Evolutionary conservation across 2,797 vertebrate species (phyloP).

Genomic region (Chiloscyllium punctatum): DNA sequence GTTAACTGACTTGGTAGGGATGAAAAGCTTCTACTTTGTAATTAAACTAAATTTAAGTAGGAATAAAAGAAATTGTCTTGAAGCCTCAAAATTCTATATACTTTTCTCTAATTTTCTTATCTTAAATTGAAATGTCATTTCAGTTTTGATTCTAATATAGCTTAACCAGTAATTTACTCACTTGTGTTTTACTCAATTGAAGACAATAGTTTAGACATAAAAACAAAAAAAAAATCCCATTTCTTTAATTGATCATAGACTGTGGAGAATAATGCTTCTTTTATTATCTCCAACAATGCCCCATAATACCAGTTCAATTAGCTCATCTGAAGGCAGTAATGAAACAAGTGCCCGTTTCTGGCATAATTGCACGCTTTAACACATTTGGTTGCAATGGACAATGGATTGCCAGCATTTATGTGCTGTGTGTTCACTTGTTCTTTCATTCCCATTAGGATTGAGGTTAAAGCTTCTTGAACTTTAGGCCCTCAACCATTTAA

Average conservation of each 20-base stretch:
- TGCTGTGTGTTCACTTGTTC: not conserved
- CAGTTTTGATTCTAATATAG: not conserved
- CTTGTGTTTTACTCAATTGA: not conserved
- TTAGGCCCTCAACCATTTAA: not conserved
- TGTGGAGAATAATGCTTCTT: not conserved
- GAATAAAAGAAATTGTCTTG: not conserved
- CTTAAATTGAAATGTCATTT: not conserved
- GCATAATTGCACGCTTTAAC: not conserved
- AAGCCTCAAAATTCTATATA: not conserved
- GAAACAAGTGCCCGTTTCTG: not conserved
- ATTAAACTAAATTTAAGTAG: not conserved
- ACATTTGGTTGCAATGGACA: not conserved
- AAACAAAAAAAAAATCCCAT: not conserved
- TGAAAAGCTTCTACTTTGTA: not conserved
- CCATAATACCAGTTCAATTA: not conserved
- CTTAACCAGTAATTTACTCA: not conserved
- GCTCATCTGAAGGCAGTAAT: not conserved
- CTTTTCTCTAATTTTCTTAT: too few relatives aligned
- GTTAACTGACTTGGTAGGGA: not conserved
- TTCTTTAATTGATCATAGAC: not conserved
- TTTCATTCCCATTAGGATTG: not conserved
- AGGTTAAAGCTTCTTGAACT: not conserved
- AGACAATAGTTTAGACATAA: not conserved
- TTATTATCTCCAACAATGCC: not conserved
- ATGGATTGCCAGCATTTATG: not conserved